A percentile compares a stretch with the other conserved stretches of the same genome.
phyloP scores from a whole-genome alignment of 2,113 vertebrate genomes.

The Eptatretus burgeri region DNA sequence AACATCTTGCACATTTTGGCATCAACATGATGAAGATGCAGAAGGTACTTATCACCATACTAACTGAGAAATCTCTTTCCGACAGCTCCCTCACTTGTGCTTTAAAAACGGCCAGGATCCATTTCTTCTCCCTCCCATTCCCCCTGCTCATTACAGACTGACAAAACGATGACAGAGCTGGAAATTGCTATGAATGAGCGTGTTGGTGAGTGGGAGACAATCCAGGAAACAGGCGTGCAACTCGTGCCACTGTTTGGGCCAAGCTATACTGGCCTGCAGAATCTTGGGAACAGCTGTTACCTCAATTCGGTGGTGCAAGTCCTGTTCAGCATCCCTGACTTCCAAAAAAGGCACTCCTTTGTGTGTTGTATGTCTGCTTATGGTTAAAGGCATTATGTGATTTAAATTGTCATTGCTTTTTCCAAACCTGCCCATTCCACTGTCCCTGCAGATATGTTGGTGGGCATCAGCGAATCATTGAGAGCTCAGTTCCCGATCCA shows the following conservation, averaged over 20 bases:
- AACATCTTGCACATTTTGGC: conserved; percentile 72
- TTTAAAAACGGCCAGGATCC: background rate
- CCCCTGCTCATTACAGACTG: conserved; percentile 28
- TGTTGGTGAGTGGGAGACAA: conserved; percentile 87
- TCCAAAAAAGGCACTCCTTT: conserved; percentile 57
- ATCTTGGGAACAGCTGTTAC: conserved; percentile 98
- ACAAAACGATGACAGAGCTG: conserved; percentile 88
- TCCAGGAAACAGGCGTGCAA: conserved; percentile 71
- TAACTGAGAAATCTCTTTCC: no score
- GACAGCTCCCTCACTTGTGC: no score
- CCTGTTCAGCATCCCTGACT: conserved; percentile 90
- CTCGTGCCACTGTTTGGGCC: conserved; percentile 60
- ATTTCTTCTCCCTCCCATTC: background rate
- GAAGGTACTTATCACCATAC: conserved; percentile 26
- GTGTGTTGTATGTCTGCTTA: background rate
- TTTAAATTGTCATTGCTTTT: background rate
- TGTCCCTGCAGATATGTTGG: conserved; percentile 45
- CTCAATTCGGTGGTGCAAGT: conserved; percentile 99
- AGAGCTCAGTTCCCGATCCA: conserved; percentile 53
- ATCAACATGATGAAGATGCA: conserved; percentile 99
- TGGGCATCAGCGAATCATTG: conserved; percentile 68
- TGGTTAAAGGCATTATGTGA: background rate
- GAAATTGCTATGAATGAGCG: conserved; percentile 97
- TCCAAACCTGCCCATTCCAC: no score
- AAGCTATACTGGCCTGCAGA: conserved; percentile 72